A percentile compares a stretch with the other conserved stretches of the same genome.
phyloP scores from a whole-genome alignment of 2,113 vertebrate genomes.

The Rhodinocichla rosea region DNA sequence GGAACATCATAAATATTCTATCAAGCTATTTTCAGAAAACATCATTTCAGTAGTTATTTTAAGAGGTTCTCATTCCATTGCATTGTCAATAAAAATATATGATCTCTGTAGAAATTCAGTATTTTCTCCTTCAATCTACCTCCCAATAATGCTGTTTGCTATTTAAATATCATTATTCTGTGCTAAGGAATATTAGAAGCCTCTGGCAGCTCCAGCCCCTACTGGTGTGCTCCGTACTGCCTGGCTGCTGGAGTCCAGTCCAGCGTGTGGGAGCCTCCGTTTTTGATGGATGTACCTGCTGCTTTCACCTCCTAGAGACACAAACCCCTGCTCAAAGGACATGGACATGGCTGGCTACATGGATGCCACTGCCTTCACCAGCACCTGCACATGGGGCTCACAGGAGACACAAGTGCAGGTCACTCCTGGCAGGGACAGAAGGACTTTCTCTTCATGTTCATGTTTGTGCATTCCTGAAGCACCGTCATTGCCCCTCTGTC shows the following conservation, averaged over 20 bases:
- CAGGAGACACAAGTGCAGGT: neutral
- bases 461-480: neutral
- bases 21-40: neutral
- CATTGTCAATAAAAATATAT: neutral
- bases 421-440: neutral
- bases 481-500: fast-evolving
- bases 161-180: neutral
- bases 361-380: neutral
- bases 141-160: neutral
- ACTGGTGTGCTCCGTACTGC: neutral
- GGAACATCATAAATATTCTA: neutral
- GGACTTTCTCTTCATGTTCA: neutral
- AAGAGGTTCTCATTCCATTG: neutral
- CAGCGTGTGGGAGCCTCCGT: fast-evolving
- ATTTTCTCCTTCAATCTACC: neutral
- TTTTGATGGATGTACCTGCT: neutral
- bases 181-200: neutral
- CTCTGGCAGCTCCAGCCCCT: neutral
- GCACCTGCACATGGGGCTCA: neutral
- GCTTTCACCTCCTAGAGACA: neutral
- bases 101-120: neutral
- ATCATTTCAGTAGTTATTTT: neutral
- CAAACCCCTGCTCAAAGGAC: neutral
- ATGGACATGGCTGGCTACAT: fast-evolving
- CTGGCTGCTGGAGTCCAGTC: neutral